Base-by-base conservation (phyloP, 2,888 invertebrate species). In the Xestia sexstrigata region DNA sequence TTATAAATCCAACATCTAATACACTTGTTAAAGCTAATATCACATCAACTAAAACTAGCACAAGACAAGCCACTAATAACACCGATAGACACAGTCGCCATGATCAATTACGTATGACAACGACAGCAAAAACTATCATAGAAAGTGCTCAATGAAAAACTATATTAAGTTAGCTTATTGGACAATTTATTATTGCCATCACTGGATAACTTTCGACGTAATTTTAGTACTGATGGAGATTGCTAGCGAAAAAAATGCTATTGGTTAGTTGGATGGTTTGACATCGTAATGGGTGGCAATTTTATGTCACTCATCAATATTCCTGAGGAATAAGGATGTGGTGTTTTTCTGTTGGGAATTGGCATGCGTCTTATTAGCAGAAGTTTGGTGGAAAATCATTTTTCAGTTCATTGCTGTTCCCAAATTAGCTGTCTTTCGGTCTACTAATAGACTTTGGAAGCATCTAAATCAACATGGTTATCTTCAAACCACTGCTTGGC, bases 21-120 rank as follows among this genome's bases (percentile, higher is more conserved):
- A 68, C 39, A 75, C 70, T 71, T 66, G 75, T 79, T 79, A 69
- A 42, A 66, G 49, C 49, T 23, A 79, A 86, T 66, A 71, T 26
- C 47, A 55, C 23, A 79, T 72, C 67, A 69, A 69, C 66, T 76
- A 39, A 75, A 76, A 79, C 79, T 71, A 74, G 75, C 82, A 78
- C 39, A 30, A 76, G 78, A 62, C 83, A 74, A 47, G 66, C 47
- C 74, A 67, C 52, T 84, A 78, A 75, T 52, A 71, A 60, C 52
- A 23, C 39, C 68, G 47, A 77, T 73, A 74, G 65, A 72, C 76
- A 80, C 81, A 78, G 74, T 74, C 74, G 77, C 85, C 74, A 82
- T 78, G 87, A 88, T 84, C 85, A 87, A 88, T 87, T 82, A 88
- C 78, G 47, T 79, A 52, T 84, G 87, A 88, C 88, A 88, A 84